Percentiles rank a stretch among this genome's conserved stretches.
phyloP scores from a whole-genome alignment of 2,888 invertebrate species.

The Leptodirus hochenwartii region DNA sequence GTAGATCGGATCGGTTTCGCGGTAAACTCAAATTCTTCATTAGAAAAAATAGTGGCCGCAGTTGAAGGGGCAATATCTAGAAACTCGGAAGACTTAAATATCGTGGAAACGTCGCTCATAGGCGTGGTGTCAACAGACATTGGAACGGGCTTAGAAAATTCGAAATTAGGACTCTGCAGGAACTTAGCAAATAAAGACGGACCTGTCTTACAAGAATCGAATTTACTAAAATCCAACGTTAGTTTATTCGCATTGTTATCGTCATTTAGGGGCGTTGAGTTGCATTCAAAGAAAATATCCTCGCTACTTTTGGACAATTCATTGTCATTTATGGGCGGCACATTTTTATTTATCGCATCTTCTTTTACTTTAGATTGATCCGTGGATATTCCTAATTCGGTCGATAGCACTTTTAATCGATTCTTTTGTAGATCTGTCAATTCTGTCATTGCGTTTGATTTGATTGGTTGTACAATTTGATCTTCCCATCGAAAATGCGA shows the following conservation, averaged over 20 bases:
- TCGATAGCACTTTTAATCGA: conserved; percentile 10
- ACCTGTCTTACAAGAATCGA: too few species aligned
- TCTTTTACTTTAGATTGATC: too few species aligned
- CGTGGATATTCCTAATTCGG: conserved; percentile 11
- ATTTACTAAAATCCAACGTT: too few species aligned
- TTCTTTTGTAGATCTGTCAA: conserved; percentile 16
- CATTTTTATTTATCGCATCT: conserved; percentile 5
- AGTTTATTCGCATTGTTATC: too few species aligned
- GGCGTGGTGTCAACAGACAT: conserved; percentile 27
- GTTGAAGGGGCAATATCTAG: conserved; percentile 13
- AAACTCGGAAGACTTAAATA: too few species aligned
- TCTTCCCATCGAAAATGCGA: neutral
- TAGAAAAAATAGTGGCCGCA: conserved; percentile 30
- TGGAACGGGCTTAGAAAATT: conserved; percentile 18
- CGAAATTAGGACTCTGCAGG: conserved; percentile 14
- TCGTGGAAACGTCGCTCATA: conserved; percentile 11
- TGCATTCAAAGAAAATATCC: too few species aligned
- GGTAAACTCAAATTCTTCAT: conserved; percentile 29
- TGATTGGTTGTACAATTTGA: conserved; percentile 8
- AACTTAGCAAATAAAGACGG: conserved; percentile 9
- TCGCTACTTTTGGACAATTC: too few species aligned
- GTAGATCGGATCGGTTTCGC: conserved; percentile 18
- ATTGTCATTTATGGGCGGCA: conserved; percentile 1
- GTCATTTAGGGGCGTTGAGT: too few species aligned
- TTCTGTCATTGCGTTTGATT: conserved; percentile 4